Evolutionary conservation across 92 coral and sea anemone genomes (phyloP).

Genomic region (Pocillopora meandrina): DNA sequence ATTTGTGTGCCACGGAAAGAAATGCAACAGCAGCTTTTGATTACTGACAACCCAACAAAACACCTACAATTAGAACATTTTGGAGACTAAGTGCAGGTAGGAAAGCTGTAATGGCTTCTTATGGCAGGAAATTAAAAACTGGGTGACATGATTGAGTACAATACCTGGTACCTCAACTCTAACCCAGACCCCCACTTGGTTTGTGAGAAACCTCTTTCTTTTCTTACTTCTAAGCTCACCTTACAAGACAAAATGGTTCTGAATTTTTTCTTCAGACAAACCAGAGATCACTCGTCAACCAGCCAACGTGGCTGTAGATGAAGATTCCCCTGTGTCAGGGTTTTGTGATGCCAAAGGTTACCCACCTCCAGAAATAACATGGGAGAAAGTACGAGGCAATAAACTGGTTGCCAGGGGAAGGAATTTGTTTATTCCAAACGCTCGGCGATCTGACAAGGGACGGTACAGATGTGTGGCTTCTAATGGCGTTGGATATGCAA

Average conservation of each 20-base stretch:
- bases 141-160: too few species aligned
- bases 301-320: conserved; percentile 37
- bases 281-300: conserved; percentile 66
- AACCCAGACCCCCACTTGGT: too few species aligned
- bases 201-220: background rate
- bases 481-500: conserved; percentile 67
- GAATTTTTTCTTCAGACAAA: conserved; percentile 49
- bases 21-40: too few species aligned
- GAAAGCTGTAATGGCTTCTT: too few species aligned
- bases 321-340: conserved; percentile 46
- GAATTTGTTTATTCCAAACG: conserved; percentile 43
- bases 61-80: too few species aligned
- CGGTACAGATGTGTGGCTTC: conserved; percentile 78
- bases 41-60: too few species aligned
- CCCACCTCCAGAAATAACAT: conserved; percentile 77
- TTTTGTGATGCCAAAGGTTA: conserved; percentile 80
- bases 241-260: too few species aligned
- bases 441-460: conserved; percentile 70
- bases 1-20: too few species aligned
- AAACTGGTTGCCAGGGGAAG: conserved; percentile 47
- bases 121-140: too few species aligned
- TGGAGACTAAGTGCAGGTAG: too few species aligned
- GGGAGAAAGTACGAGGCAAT: conserved; percentile 71
- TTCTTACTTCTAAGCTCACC: background rate
- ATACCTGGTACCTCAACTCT: too few species aligned